These are phyloP conservation scores for Petrophora chlorosata DNA, from an alignment of 2,888 invertebrate genomes.

Conservation along the genomic window DNA sequence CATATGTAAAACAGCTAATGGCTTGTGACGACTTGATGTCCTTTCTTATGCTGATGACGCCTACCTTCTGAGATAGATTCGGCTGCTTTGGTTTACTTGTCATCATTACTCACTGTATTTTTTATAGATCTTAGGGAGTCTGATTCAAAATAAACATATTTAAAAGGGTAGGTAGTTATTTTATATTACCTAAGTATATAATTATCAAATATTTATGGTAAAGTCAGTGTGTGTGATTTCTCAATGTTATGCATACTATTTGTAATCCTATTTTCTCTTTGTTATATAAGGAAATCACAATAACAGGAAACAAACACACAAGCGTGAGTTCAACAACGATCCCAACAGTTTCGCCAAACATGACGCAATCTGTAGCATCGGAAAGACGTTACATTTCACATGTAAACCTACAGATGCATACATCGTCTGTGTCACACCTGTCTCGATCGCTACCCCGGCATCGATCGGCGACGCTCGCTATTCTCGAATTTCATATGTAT, in stretches of 20 bases:
- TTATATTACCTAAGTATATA: too few relatives aligned
- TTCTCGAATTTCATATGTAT: constrained; percentile 75
- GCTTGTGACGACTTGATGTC: constrained; percentile 57
- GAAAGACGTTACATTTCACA: constrained; percentile 48
- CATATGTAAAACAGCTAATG: constrained; percentile 74
- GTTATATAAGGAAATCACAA: background rate
- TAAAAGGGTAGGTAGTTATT: too few relatives aligned
- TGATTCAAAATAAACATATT: too few relatives aligned
- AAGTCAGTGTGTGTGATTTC: background rate
- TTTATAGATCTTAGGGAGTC: background rate
- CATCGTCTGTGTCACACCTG: constrained; percentile 45
- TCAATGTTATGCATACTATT: background rate
- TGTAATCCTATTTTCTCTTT: background rate
- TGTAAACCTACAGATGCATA: constrained; percentile 39
- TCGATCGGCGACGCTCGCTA: constrained; percentile 60
- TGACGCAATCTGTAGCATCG: constrained; percentile 17
- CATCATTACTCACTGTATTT: constrained; percentile 13
- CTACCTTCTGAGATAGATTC: constrained; percentile 20
- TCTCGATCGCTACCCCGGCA: constrained; percentile 44
- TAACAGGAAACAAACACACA: constrained; percentile 7
- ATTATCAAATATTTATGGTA: too few relatives aligned
- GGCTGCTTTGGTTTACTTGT: constrained; percentile 31
- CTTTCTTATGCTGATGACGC: constrained; percentile 67
- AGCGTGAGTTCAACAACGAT: constrained; percentile 4
- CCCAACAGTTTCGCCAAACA: constrained; percentile 17